Conservation (phyloP, 2,113 vertebrate species). For the Pedetes capensis region DNA sequence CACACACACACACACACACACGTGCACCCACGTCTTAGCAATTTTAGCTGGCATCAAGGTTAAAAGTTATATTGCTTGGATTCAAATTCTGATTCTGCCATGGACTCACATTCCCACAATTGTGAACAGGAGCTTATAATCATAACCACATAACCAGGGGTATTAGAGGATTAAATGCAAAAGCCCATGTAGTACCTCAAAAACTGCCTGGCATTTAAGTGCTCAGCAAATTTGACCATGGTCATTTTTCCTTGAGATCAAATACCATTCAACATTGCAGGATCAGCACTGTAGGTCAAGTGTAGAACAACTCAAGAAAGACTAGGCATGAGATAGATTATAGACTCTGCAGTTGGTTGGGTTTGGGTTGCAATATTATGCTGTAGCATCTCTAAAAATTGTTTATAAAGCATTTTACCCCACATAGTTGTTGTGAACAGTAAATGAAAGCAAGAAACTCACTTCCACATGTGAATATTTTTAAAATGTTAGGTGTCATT, state of each 20-base stretch:
- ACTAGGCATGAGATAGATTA: not conserved
- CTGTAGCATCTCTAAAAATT: not conserved
- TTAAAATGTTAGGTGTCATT: not conserved
- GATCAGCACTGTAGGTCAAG: not conserved
- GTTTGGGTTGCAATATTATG: not conserved
- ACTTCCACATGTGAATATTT: not conserved
- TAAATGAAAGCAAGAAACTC: not conserved
- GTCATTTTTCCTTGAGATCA: not conserved
- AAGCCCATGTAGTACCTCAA: not conserved
- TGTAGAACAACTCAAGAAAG: not conserved
- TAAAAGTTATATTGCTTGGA: not conserved
- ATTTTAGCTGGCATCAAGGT: not conserved
- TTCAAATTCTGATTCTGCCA: not conserved
- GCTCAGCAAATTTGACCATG: not conserved
- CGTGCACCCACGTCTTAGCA: not conserved
- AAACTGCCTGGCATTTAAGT: not conserved
- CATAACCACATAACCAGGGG: not conserved
- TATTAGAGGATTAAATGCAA: not conserved
- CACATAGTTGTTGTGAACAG: not conserved
- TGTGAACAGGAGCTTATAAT: not conserved
- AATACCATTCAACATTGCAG: not conserved
- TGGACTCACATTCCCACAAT: not conserved
- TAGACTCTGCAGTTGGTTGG: not conserved
- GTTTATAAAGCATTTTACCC: not conserved
- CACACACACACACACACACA: not conserved